These are phyloP conservation scores for Drosophila sordidapex DNA, from an alignment of 2,888 invertebrate species.

Conservation along the genomic window DNA sequence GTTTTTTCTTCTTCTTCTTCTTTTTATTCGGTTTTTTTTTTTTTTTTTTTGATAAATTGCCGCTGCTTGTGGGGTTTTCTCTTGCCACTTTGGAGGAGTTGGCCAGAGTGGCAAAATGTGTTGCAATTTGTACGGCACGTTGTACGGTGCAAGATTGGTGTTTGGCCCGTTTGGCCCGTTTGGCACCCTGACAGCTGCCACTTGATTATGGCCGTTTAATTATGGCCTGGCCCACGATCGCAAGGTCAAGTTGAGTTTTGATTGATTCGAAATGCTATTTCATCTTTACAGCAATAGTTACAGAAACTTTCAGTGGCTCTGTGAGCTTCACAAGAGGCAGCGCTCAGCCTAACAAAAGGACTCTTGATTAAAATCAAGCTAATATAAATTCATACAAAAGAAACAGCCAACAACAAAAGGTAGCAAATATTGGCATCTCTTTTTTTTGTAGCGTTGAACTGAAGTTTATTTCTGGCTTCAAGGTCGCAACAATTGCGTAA, in stretches of 20 bases:
- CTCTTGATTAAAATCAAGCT: background rate
- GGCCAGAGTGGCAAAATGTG: constrained; percentile 45
- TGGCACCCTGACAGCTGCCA: constrained; percentile 51
- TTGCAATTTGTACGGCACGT: constrained; percentile 49
- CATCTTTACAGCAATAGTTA: constrained; percentile 19
- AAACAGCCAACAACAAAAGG: background rate
- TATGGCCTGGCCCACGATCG: constrained; percentile 47
- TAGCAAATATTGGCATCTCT: background rate
- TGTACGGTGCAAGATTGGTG: constrained; percentile 25
- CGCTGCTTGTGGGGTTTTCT: constrained; percentile 50
- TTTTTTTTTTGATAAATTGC: constrained; percentile 62
- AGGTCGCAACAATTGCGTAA: constrained; percentile 35
- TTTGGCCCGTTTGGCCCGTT: constrained; percentile 16
- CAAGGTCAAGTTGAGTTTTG: constrained; percentile 74
- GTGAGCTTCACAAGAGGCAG: background rate
- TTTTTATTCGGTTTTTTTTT: constrained; percentile 20
- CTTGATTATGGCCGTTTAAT: constrained; percentile 56
- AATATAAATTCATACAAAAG: background rate
- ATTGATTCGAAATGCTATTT: constrained; percentile 73
- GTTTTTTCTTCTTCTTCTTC: constrained; percentile 33
- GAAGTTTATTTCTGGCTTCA: constrained; percentile 16
- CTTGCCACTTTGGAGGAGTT: constrained; percentile 31
- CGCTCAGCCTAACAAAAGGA: constrained; percentile 2
- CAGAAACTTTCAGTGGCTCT: background rate
- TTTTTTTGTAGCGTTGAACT: constrained; percentile 4